Evolutionary conservation across 35 echinoderm and acorn worm genomes (phyloP), one percentile per base, ranked within the genome.

Genomic region (Amphiura filiformis): DNA sequence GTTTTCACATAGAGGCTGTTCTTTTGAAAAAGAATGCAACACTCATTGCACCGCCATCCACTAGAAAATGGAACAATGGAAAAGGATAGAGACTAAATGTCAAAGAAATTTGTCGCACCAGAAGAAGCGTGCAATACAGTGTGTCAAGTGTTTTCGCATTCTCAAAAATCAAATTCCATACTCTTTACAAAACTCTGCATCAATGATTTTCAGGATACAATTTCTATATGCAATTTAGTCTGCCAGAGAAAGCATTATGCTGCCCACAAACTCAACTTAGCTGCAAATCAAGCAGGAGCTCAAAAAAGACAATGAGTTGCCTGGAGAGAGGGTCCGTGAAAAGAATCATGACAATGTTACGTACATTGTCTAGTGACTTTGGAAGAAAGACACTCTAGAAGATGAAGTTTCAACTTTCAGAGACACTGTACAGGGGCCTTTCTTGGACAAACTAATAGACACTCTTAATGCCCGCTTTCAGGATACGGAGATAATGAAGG

Each of bases 41-140:
- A 38, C 82, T 91, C 35, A 81, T 84, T 17, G 82, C 70, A 17
- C 89, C 89, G 0, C 89, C 89, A 14, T 91, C n/a, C 38, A 91
- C 89, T 14, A 37, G 82, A 23, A 91, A 85, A 83, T 86, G 82
- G 38, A n/a, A 39, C 13, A 83, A 84, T 78, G 89, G 39, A 38
- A 91, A 91, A 78, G 89, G 89, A 79, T 85, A 91, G 75, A 87
- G 85, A 87, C 57, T 90, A 52, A 52, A 91, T 85, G 81, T 85
- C 0, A 78, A 81, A 37, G 89, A 85, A 34, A 84, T 91, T n/a
- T 32, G 41, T 31, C 18, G 42, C 44, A 84, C 89, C 77, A 84
- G 82, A 79, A n/a, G 56, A 91, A 70, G 7, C 61, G 38, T 7
- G 78, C 78, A 80, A 52, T 52, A 11, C 44, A 52, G 44, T 20